Evolutionary conservation across 2,113 vertebrate genomes (phyloP).

Genomic region (Marmota monax): DNA sequence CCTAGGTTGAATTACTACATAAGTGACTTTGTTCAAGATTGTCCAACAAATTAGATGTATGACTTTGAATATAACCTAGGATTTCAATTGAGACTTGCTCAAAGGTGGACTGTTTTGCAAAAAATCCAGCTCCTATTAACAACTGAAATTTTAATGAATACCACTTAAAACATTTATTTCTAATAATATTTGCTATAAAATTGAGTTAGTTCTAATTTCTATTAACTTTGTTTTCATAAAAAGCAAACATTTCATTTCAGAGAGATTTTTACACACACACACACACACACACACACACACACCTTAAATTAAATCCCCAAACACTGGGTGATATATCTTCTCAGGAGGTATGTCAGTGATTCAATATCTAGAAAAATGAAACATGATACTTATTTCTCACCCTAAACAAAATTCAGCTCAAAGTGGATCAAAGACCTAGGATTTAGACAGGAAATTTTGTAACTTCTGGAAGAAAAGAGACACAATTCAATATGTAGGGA

Average conservation of each 20-base stretch:
- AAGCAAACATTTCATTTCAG: constrained; percentile 43
- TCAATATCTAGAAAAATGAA: too few species aligned
- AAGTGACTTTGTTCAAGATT: constrained; percentile 59
- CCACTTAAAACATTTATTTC: constrained; percentile 41
- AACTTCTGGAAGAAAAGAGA: too few species aligned
- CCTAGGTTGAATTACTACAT: background rate
- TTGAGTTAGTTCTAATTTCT: background rate
- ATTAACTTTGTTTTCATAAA: constrained; percentile 14
- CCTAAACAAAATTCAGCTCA: too few species aligned
- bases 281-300: background rate
- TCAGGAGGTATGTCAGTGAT: background rate
- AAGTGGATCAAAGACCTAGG: too few species aligned
- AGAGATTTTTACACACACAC: background rate
- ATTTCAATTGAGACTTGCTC: background rate
- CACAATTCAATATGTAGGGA: too few species aligned
- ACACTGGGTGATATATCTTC: constrained; percentile 1
- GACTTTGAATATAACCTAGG: constrained; percentile 38
- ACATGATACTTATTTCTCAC: too few species aligned
- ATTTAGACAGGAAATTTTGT: too few species aligned
- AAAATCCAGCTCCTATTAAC: constrained; percentile 49
- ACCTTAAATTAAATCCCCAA: background rate
- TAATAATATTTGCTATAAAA: constrained; percentile 57
- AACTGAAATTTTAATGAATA: constrained; percentile 68
- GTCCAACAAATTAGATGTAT: constrained; percentile 30
- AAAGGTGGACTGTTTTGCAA: background rate